Evolutionary conservation across 2,888 invertebrate species (phyloP), one percentile per base, ranked within the genome.

Genomic region (Hypomecis punctinalis): DNA sequence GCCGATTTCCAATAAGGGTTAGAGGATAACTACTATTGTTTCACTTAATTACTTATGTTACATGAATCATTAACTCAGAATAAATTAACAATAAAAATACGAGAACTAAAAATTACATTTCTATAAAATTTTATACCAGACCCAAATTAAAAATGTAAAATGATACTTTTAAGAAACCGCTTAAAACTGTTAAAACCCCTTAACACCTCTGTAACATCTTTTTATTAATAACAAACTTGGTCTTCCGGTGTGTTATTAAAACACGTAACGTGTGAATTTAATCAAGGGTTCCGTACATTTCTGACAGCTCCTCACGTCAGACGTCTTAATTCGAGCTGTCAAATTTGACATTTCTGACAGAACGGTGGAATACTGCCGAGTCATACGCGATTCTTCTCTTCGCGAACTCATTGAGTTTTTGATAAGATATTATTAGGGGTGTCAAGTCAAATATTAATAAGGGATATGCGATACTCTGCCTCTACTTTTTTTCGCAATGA

Each of bases 301-400:
- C 77, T 85, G 87, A 86, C 89, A 81, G 86, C 78, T 78, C 79
- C 58, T 79, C 78, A 69, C 72, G 75, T 70, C 75, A 73, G 61
- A 85, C 83, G 78, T 90, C 88, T 90, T 85, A 83, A 87, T 88
- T 84, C 77, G 77, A 76, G 75, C 84, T 85, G 86, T 90, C 89
- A 88, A 75, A 81, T 81, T 71, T 88, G 84, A 84, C 84, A 82
- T 76, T 84, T 82, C 74, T 86, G 86, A 88, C 88, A 83, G 74
- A 75, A 77, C 76, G 76, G 76, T 70, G 64, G 69, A 79, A 78
- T 63, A 77, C 73, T 75, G 83, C 79, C 74, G 66, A 80, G 88
- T 89, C 88, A 89, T 88, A 84, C 81, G 85, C 85, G 71, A 82
- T 79, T 81, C 80, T 78, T 80, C 76, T 80, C 80, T 77, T 80